Percentiles rank a stretch among this genome's conserved stretches.
Conservation (phyloP, 2,113 vertebrate genomes). For the Malurus cyaneus region DNA sequence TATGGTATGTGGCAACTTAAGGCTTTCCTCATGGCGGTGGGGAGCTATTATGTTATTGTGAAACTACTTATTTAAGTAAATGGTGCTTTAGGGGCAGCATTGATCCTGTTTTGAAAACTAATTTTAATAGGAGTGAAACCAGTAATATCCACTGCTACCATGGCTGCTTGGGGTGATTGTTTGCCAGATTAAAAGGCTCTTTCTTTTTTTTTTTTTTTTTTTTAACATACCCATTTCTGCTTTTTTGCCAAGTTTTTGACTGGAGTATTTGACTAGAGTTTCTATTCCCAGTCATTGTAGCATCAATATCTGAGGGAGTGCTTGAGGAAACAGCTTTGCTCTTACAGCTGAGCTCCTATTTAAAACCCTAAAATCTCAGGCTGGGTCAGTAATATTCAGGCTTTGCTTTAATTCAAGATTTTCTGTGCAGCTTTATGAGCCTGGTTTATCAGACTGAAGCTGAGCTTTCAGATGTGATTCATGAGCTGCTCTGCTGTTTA, state of each 20-base stretch:
- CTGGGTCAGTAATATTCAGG: not conserved
- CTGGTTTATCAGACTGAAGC: not conserved
- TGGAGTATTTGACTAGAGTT: not conserved
- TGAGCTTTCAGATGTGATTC: not conserved
- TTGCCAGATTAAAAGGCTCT: not conserved
- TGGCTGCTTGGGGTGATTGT: not conserved
- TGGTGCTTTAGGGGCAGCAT: not conserved
- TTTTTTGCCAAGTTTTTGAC: not conserved
- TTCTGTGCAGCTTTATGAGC: not conserved
- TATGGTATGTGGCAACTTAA: not conserved
- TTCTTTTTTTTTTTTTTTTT: no score
- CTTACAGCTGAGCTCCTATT: not conserved
- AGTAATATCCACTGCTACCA: not conserved
- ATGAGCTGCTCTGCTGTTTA: not conserved
- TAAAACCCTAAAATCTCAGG: not conserved
- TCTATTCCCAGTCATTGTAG: not conserved
- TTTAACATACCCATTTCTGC: not conserved
- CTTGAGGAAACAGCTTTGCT: not conserved
- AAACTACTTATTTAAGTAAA: not conserved
- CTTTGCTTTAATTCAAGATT: not conserved
- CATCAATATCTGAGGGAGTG: not conserved
- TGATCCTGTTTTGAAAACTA: not conserved
- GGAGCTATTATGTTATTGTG: not conserved
- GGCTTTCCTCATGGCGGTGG: not conserved
- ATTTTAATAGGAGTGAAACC: not conserved